These are phyloP conservation scores for Euura lappo DNA, from an alignment of 1,140 invertebrate species.

Conservation along the genomic window DNA sequence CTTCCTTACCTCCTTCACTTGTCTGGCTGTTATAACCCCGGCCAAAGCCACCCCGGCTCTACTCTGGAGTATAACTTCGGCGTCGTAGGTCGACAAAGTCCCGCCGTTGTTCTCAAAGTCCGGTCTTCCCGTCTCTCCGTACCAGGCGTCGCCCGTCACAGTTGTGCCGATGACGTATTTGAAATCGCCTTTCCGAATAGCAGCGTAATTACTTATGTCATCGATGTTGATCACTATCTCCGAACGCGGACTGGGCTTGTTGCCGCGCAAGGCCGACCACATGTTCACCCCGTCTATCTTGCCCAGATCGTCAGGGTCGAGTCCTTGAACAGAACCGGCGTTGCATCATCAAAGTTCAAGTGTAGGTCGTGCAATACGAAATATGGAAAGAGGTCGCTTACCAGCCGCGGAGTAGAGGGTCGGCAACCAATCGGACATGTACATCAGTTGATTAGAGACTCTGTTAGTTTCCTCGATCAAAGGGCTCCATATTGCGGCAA, in stretches of 20 bases:
- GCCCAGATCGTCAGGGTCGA: constrained; percentile 32
- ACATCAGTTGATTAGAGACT: constrained; percentile 78
- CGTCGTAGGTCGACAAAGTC: constrained; percentile 49
- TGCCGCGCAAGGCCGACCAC: constrained; percentile 69
- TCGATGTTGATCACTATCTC: constrained; percentile 81
- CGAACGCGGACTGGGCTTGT: constrained; percentile 60
- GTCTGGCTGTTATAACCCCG: constrained; percentile 52
- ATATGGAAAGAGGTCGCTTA: constrained; percentile 30
- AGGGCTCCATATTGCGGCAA: constrained; percentile 82
- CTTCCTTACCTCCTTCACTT: constrained; percentile 47
- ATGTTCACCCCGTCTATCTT: constrained; percentile 74
- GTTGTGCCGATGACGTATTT: constrained; percentile 75
- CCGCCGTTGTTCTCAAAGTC: constrained; percentile 23
- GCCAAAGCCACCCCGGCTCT: constrained; percentile 56
- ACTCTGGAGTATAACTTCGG: constrained; percentile 59
- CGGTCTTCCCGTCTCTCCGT: constrained; percentile 63
- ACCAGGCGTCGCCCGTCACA: constrained; percentile 62
- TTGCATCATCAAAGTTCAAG: no score
- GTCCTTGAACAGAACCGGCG: constrained; percentile 21
- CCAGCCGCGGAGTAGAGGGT: constrained; percentile 74
- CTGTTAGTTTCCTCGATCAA: constrained; percentile 64
- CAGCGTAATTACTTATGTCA: constrained; percentile 65
- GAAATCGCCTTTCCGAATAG: constrained; percentile 71
- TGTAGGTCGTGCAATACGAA: background rate
- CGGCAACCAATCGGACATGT: constrained; percentile 87